phyloP scores from a whole-genome alignment of 2,888 invertebrate genomes.

The Calameuta pallipes region DNA sequence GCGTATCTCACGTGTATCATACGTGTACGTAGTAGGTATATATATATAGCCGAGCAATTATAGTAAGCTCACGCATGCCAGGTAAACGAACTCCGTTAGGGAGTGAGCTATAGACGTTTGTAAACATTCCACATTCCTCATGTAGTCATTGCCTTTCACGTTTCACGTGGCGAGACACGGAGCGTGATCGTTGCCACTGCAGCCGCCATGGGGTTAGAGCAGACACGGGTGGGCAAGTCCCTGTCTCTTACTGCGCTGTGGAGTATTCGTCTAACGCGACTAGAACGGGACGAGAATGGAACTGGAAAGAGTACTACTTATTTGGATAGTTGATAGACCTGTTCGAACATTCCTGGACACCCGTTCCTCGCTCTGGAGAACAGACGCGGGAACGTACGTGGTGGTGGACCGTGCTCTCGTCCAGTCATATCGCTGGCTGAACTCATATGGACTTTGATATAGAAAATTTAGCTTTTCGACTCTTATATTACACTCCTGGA shows the following conservation, averaged over 20 bases:
- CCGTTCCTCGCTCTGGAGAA: background rate
- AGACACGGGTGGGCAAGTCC: conserved; percentile 1
- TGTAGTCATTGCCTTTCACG: conserved; percentile 27
- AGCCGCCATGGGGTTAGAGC: background rate
- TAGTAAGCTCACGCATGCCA: conserved; percentile 17
- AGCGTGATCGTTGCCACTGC: conserved; percentile 6
- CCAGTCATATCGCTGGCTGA: background rate
- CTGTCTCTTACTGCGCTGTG: background rate
- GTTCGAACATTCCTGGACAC: conserved; percentile 33
- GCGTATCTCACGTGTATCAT: background rate
- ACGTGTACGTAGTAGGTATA: background rate
- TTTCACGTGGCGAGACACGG: conserved; percentile 12
- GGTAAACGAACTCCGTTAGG: conserved; percentile 42
- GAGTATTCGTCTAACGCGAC: conserved; percentile 13
- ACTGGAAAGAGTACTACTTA: conserved; percentile 38
- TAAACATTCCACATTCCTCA: conserved; percentile 54
- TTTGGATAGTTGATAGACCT: conserved; percentile 48
- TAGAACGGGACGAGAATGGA: conserved; percentile 22
- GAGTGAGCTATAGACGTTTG: conserved; percentile 42
- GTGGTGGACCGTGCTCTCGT: background rate
- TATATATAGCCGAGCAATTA: background rate
- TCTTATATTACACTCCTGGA: too few relatives aligned
- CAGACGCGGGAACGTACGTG: background rate
- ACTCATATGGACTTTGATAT: background rate
- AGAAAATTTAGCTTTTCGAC: too few relatives aligned